A percentile compares a stretch with the other conserved stretches of the same genome.
Evolutionary conservation across 2,888 invertebrate genomes (phyloP).

Genomic region (Cantharis flavilabris): DNA sequence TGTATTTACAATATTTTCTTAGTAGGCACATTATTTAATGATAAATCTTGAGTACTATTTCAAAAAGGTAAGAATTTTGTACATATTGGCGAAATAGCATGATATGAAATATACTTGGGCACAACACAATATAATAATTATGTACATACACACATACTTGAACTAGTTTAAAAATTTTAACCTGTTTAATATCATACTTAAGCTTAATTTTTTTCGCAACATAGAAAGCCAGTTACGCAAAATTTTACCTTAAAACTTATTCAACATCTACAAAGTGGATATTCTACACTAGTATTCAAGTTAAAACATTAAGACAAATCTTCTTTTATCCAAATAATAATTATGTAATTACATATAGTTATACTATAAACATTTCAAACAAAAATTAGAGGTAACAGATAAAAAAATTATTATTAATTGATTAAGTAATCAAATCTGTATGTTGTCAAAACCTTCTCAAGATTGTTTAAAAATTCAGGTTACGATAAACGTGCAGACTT

Average conservation of each 20-base stretch:
- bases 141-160: background rate
- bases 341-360: background rate
- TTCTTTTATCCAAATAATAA: background rate
- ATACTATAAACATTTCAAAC: background rate
- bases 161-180: slow-evolving; percentile 8
- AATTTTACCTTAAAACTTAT: background rate
- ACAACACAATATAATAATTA: background rate
- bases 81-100: background rate
- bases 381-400: no score
- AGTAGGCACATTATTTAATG: background rate
- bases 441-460: background rate
- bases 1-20: background rate
- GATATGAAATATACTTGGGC: background rate
- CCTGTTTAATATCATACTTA: slow-evolving; percentile 5
- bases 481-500: background rate
- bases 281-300: background rate
- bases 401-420: no score
- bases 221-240: slow-evolving; percentile 11
- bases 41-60: background rate
- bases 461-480: background rate
- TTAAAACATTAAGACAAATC: background rate
- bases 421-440: background rate
- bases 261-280: background rate
- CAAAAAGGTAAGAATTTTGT: background rate
- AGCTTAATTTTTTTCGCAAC: slow-evolving; percentile 11